Conservation (phyloP, 1,140 invertebrate genomes). For the Achatina immaculata region DNA sequence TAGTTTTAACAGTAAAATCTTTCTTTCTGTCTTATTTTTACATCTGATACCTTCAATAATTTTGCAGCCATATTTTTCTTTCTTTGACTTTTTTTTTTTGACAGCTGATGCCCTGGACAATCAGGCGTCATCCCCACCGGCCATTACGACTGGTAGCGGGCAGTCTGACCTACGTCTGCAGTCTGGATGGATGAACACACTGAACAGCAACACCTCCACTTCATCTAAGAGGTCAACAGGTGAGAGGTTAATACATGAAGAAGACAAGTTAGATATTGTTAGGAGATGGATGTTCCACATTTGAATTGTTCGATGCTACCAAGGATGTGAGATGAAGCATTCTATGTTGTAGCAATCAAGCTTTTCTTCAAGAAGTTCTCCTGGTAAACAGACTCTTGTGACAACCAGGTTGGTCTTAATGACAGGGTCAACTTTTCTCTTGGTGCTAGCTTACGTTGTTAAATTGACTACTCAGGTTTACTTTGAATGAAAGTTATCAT, state of each 20-base stretch:
- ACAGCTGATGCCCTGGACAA: not conserved
- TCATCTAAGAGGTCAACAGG: constrained; percentile 66
- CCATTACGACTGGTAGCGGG: not conserved
- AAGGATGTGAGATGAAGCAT: too few species aligned
- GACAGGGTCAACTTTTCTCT: too few species aligned
- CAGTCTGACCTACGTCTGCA: constrained; percentile 35
- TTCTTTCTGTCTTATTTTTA: too few species aligned
- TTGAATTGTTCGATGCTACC: too few species aligned
- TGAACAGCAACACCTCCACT: constrained; percentile 61
- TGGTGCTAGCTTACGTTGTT: too few species aligned
- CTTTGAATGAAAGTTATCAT: too few species aligned
- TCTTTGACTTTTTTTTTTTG: not conserved
- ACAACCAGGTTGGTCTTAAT: too few species aligned
- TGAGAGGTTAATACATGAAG: constrained; percentile 42
- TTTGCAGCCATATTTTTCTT: not conserved
- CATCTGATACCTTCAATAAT: too few species aligned
- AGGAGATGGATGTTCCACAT: too few species aligned
- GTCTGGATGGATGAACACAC: constrained; percentile 68
- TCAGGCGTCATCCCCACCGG: not conserved
- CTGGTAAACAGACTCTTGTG: not conserved
- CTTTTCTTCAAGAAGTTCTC: not conserved
- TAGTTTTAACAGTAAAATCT: too few species aligned
- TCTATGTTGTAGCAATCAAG: too few species aligned
- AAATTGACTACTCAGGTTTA: too few species aligned
- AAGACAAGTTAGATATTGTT: not conserved